Percentiles rank a stretch among this genome's conserved stretches.
Conservation (phyloP, 2,888 invertebrate genomes). For the Automeris io region DNA sequence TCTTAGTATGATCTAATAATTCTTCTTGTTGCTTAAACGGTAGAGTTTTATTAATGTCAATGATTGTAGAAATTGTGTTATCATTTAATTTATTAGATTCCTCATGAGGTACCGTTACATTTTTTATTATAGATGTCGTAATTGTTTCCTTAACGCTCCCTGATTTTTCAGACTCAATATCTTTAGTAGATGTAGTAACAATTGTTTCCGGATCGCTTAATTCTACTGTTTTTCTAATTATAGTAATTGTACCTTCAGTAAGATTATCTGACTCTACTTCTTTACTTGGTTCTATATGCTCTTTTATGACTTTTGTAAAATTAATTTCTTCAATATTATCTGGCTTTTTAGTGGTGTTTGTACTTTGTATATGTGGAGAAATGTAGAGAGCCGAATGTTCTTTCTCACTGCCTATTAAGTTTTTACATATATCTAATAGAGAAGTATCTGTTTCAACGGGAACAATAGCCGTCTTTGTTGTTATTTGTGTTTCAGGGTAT, state of each 20-base stretch:
- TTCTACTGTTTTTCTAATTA: conserved; percentile 9
- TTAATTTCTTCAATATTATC: not conserved
- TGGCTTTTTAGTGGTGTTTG: conserved; percentile 4
- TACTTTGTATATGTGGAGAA: conserved; percentile 2
- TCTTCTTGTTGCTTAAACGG: conserved; percentile 17
- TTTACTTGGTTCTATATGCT: not conserved
- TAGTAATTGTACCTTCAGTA: conserved; percentile 9
- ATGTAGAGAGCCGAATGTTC: conserved; percentile 15
- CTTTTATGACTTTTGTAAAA: not conserved
- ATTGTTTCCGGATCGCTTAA: conserved; percentile 10
- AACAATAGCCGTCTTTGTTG: conserved; percentile 6
- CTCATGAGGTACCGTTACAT: not conserved
- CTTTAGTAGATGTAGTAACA: conserved; percentile 12
- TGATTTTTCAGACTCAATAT: conserved; percentile 9
- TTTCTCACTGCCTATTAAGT: conserved; percentile 23
- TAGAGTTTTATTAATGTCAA: conserved; percentile 13
- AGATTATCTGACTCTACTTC: not conserved
- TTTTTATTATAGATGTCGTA: conserved; percentile 12
- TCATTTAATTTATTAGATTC: no score
- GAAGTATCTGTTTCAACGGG: not conserved
- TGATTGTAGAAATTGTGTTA: no score
- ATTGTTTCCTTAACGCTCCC: conserved; percentile 11
- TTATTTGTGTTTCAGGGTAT: conserved; percentile 11
- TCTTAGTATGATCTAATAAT: no score
- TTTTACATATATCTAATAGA: conserved; percentile 17